phyloP scores from a whole-genome alignment of 1,140 invertebrate genomes.

The Diorhabda sublineata region DNA sequence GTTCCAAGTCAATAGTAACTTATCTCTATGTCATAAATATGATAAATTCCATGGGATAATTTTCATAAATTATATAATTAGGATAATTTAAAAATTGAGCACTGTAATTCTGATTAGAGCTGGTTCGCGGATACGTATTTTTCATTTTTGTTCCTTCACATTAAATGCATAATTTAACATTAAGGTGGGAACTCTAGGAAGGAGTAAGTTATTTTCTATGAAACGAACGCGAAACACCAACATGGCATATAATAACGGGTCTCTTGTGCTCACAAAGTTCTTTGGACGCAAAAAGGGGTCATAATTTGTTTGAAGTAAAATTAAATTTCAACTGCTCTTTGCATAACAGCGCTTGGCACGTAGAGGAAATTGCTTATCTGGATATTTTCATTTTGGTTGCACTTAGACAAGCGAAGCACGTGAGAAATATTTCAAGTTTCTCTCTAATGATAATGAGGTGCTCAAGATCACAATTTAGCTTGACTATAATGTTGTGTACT shows the following conservation, averaged over 20 bases:
- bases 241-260: not conserved
- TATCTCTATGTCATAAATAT: no score
- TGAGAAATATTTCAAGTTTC: not conserved
- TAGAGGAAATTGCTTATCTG: slow-evolving; percentile 5
- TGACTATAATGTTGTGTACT: no score
- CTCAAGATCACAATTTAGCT: not conserved
- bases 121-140: no score
- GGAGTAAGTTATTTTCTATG: not conserved
- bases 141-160: no score
- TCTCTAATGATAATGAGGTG: slow-evolving; percentile 10
- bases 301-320: slow-evolving; percentile 4
- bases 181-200: not conserved
- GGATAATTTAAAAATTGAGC: no score
- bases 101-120: no score
- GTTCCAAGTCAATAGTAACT: no score
- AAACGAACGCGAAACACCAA: not conserved
- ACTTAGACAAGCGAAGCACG: not conserved
- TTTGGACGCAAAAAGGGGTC: not conserved
- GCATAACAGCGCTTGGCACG: not conserved
- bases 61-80: no score
- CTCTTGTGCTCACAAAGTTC: not conserved
- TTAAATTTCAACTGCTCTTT: slow-evolving; percentile 8
- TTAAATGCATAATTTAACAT: no score
- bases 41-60: no score
- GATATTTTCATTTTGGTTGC: slow-evolving; percentile 6